phyloP scores from a whole-genome alignment of 2,113 vertebrate species.

The Bagarius yarrelli region DNA sequence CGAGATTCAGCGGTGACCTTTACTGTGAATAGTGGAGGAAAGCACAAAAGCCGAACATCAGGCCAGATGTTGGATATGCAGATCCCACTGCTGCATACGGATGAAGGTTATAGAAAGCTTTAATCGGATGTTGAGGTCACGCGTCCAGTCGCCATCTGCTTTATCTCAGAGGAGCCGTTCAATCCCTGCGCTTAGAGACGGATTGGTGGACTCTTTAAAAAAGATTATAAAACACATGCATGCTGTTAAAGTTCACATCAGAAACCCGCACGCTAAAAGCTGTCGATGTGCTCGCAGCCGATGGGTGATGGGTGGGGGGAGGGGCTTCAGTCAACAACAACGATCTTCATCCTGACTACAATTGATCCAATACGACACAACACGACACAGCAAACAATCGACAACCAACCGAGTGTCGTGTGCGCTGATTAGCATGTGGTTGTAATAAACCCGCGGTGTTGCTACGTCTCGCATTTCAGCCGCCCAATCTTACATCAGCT shows the following conservation, averaged over 20 bases:
- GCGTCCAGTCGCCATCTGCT: neutral
- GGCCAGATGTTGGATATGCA: conserved; percentile 11
- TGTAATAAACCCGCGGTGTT: neutral
- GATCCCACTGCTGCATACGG: neutral
- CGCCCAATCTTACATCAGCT: neutral
- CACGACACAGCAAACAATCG: neutral
- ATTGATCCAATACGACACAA: neutral
- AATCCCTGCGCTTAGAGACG: conserved; percentile 14
- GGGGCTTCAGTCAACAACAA: neutral
- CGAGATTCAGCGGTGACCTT: conserved; percentile 1
- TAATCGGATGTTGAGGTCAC: neutral
- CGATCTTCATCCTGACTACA: neutral
- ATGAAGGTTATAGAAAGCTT: neutral
- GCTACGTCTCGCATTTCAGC: neutral
- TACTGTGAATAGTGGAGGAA: conserved; percentile 6
- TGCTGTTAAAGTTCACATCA: conserved; percentile 55
- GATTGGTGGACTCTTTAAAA: conserved; percentile 25
- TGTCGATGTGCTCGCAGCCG: conserved; percentile 23
- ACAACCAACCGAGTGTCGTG: neutral
- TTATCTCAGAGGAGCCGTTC: conserved; percentile 40
- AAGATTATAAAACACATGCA: conserved; percentile 54
- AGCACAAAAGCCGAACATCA: conserved; percentile 6
- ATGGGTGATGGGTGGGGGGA: conserved; percentile 12
- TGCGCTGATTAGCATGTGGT: neutral
- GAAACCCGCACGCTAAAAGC: conserved; percentile 48